Percentiles rank a stretch among this genome's conserved stretches.
phyloP scores from a whole-genome alignment of 1,140 invertebrate species.

The Bombus superbus region DNA sequence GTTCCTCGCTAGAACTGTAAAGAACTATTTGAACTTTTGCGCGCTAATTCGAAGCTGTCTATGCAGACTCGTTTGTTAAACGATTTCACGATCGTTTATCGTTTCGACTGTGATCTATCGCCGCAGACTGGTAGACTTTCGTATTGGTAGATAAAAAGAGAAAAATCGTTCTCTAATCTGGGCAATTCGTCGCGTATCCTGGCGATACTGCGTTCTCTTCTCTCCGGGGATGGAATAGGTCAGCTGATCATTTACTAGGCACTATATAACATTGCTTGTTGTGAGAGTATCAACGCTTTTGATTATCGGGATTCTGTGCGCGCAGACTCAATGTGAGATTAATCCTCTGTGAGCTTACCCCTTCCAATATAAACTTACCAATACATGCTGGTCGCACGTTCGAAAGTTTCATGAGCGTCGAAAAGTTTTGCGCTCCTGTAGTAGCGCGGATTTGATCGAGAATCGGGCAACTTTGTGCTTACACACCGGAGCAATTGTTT shows the following conservation, averaged over 20 bases:
- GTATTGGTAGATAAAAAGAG: too few species aligned
- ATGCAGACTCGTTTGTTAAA: background rate
- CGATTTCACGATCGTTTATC: constrained; percentile 25
- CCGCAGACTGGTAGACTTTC: background rate
- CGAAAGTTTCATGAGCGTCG: constrained; percentile 63
- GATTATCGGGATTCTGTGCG: constrained; percentile 70
- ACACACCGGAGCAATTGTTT: constrained; percentile 42
- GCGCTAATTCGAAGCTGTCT: background rate
- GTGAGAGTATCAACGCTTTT: constrained; percentile 71
- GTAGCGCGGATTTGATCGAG: constrained; percentile 57
- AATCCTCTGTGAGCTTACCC: constrained; percentile 66
- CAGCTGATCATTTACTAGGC: constrained; percentile 62
- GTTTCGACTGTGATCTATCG: constrained; percentile 1
- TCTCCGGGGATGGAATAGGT: constrained; percentile 46
- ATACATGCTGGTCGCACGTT: constrained; percentile 59
- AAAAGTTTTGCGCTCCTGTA: constrained; percentile 65
- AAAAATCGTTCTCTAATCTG: constrained; percentile 22
- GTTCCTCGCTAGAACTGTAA: background rate
- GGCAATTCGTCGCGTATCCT: background rate
- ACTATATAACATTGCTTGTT: constrained; percentile 67
- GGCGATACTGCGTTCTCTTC: background rate
- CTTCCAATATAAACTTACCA: constrained; percentile 66
- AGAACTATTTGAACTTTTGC: constrained; percentile 10
- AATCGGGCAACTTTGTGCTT: constrained; percentile 47
- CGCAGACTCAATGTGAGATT: constrained; percentile 71